A percentile compares a stretch with the other conserved stretches of the same genome.
phyloP scores from a whole-genome alignment of 2,113 vertebrate genomes.

The Rostratula benghalensis region DNA sequence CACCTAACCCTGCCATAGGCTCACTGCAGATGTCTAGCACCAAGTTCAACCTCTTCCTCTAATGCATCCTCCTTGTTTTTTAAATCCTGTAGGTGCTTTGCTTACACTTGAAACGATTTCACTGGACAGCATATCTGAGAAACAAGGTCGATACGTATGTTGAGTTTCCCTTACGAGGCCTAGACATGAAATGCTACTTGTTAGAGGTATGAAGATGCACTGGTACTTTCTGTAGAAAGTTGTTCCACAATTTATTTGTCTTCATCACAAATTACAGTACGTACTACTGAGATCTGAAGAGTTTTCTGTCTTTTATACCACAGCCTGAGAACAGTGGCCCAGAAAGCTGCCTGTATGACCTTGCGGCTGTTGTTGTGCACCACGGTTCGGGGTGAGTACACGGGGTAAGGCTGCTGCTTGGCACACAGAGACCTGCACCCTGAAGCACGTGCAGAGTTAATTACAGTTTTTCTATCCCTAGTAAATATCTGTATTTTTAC shows the following conservation, averaged over 20 bases:
- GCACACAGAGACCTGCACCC: neutral
- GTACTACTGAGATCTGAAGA: neutral
- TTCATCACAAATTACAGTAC: neutral
- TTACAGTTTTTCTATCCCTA: neutral
- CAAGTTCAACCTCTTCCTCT: neutral
- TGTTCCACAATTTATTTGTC: rapidly evolving
- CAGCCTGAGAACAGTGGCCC: constrained; percentile 90
- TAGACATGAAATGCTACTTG: constrained; percentile 95
- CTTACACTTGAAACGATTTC: constrained; percentile 97
- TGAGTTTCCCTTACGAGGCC: constrained; percentile 90
- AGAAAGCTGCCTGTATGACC: constrained; percentile 90
- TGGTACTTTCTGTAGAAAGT: neutral
- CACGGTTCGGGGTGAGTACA: constrained; percentile 95
- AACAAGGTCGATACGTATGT: constrained; percentile 98
- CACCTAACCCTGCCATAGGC: neutral
- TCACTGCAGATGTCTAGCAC: neutral
- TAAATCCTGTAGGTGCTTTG: constrained; percentile 86
- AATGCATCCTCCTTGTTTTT: neutral
- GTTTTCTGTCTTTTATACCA: neutral
- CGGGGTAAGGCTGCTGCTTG: neutral
- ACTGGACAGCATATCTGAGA: constrained; percentile 97
- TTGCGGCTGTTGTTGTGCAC: constrained; percentile 94
- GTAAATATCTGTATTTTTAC: neutral
- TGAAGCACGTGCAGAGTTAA: neutral
- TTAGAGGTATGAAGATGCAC: constrained; percentile 82